Evolutionary conservation across 2,797 vertebrate genomes (phyloP), one percentile per base, ranked within the genome.

Genomic region (Siniperca obscura): DNA sequence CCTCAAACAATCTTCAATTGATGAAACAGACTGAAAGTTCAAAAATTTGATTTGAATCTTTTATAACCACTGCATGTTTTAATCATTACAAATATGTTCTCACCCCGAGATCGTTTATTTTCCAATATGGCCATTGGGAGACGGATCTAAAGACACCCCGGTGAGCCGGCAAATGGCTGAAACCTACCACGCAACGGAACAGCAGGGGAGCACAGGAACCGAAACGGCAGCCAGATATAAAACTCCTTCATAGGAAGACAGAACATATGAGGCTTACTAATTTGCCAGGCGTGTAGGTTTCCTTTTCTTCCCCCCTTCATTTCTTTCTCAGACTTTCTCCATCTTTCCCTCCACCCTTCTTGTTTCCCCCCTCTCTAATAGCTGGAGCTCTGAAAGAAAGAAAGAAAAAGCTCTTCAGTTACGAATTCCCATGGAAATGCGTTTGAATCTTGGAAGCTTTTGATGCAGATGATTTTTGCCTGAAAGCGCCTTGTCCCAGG

Each of bases 21-120:
- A 88, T 77, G 75, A 87, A 87, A 90, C 25, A 42, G 70, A 78
- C 40, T 80, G 76, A 72, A 87, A 87, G 75, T 76, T 88, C 19
- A 78, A 87, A 79, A 76, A 80, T 53, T 3, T 8, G 21, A 56
- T 68, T 46, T 89, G 13, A 90, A 91, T 90, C 27, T 93, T 92
- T 92, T 21, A 89, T 85, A 64, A 77, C 46, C 8, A 8, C 69
- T 25, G 30, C 75, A 93, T 90, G 80, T 87, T 92, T 90, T 83
- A 93, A 90, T 90, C 77, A 91, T 90, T 78, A 80, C 75, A 91
- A 90, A 91, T 91, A 81, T 86, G 85, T 80, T 85, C 85, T 80
- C 67, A 60, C 48, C 59, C 57, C 5, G 4, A 78, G 73, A 82
- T 85, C 78, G 77, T 86, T 83, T 50, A 82, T 86, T 82, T 82